A percentile compares a stretch with the other conserved stretches of the same genome.
Evolutionary conservation across 2,113 vertebrate genomes (phyloP).

Genomic region (Chauna torquata): DNA sequence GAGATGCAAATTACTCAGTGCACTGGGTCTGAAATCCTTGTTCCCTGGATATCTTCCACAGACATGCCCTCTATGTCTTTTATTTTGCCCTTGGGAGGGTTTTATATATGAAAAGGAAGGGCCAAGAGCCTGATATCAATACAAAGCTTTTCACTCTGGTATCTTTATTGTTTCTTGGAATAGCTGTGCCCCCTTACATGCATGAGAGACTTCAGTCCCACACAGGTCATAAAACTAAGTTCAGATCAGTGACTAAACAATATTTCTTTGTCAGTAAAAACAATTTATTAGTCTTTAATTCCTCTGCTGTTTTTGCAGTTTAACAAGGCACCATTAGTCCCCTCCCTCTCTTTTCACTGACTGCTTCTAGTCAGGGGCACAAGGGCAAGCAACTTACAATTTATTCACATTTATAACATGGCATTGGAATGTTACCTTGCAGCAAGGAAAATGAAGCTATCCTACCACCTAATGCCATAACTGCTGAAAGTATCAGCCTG

Average conservation of each 20-base stretch:
- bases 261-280: not conserved
- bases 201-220: not conserved
- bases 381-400: not conserved
- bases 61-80: not conserved
- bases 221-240: not conserved
- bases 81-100: not conserved
- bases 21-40: not conserved
- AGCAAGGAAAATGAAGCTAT: not conserved
- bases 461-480: not conserved
- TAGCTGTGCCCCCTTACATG: not conserved
- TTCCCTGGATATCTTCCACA: not conserved
- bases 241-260: not conserved
- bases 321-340: not conserved
- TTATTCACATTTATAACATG: not conserved
- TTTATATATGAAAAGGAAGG: not conserved
- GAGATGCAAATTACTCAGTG: not conserved
- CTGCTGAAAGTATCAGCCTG: not conserved
- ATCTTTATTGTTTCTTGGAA: conserved; percentile 14
- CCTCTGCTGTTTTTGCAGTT: not conserved
- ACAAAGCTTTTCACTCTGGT: not conserved
- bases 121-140: not conserved
- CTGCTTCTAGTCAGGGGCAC: not conserved
- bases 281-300: not conserved
- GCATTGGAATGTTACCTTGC: not conserved
- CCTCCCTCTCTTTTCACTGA: not conserved